phyloP scores from a whole-genome alignment of 2,888 invertebrate genomes.

The Drosophila mimetica region DNA sequence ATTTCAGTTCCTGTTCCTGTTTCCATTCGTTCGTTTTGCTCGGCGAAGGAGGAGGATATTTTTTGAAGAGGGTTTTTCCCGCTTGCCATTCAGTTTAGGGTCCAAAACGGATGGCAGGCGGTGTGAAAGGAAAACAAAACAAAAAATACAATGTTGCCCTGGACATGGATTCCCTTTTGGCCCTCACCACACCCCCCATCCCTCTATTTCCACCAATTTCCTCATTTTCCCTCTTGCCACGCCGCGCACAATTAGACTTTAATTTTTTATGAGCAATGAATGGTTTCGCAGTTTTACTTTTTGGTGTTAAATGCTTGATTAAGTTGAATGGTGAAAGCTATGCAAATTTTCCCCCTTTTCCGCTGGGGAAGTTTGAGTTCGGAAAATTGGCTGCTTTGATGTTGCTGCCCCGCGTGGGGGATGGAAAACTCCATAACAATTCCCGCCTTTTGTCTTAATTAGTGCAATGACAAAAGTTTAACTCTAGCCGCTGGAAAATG shows the following conservation, averaged over 20 bases:
- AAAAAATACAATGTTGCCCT: conserved; percentile 46
- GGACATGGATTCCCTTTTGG: conserved; percentile 38
- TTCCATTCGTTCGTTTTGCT: conserved; percentile 9
- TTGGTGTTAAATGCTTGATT: conserved; percentile 76
- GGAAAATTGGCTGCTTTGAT: conserved; percentile 51
- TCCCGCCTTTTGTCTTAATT: conserved; percentile 56
- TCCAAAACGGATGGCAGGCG: conserved; percentile 23
- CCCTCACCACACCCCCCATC: not conserved
- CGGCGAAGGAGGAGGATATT: conserved; percentile 21
- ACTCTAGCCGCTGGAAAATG: conserved; percentile 35
- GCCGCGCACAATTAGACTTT: conserved; percentile 70
- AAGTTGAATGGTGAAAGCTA: conserved; percentile 60
- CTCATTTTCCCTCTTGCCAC: conserved; percentile 19
- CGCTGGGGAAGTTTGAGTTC: not conserved
- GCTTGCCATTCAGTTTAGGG: conserved; percentile 63
- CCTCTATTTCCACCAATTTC: conserved; percentile 12
- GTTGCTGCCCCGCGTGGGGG: conserved; percentile 9
- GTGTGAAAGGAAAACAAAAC: conserved; percentile 64
- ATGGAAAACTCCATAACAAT: conserved; percentile 28
- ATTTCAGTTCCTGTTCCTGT: conserved; percentile 16
- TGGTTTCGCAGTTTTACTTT: conserved; percentile 70
- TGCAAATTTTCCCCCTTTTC: conserved; percentile 51
- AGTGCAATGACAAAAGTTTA: conserved; percentile 47
- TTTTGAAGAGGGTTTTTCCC: conserved; percentile 61
- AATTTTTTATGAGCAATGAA: conserved; percentile 77